These are phyloP conservation scores for Cephalotes varians DNA, from an alignment of 2,888 invertebrate genomes.

Conservation along the genomic window DNA sequence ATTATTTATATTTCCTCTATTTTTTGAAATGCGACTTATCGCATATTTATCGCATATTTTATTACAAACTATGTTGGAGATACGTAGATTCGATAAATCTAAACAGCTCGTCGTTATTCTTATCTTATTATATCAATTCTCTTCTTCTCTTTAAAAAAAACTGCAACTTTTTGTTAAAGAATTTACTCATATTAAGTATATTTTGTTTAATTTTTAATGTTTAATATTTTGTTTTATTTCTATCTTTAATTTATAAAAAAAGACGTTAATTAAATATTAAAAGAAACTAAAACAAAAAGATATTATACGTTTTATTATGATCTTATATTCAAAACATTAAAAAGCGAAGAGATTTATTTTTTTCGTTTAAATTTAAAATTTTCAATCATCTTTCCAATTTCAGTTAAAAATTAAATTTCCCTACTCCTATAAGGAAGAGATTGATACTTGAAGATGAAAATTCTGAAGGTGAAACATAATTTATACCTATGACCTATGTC, in stretches of 20 bases:
- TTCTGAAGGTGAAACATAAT: not conserved
- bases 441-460: not conserved
- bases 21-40: not conserved
- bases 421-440: not conserved
- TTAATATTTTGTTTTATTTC: too few species aligned
- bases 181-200: not conserved
- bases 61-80: not conserved
- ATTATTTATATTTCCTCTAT: not conserved
- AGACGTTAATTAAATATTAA: not conserved
- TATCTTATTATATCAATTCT: not conserved
- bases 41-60: not conserved
- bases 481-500: not conserved
- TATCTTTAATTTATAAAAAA: not conserved
- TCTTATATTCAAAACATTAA: not conserved
- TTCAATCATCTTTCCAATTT: not conserved
- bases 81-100: not conserved
- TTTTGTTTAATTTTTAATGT: conserved; percentile 11
- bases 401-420: not conserved
- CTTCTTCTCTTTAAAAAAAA: not conserved
- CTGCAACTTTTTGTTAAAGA: not conserved
- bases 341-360: not conserved
- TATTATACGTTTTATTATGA: not conserved
- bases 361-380: not conserved
- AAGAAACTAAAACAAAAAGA: not conserved
- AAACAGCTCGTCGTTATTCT: not conserved